Evolutionary conservation across 2,797 vertebrate species (phyloP).

Genomic region (Silurus aristotelis): DNA sequence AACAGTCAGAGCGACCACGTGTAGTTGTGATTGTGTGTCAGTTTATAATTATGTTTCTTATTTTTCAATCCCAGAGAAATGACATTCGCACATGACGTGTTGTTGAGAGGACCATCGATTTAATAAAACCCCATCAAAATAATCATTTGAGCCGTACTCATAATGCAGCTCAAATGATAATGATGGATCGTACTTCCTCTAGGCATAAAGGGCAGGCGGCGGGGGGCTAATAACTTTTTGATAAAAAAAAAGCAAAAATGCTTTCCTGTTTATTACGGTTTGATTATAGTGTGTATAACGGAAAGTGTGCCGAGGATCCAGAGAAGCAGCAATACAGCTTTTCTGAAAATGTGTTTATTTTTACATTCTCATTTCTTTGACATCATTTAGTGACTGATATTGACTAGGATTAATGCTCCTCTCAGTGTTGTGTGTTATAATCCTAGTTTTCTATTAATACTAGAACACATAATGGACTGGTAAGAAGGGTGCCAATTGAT

Average conservation of each 20-base stretch:
- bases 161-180: background rate
- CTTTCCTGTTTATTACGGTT: background rate
- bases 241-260: background rate
- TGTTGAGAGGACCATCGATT: background rate
- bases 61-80: slow-evolving; percentile 4
- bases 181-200: background rate
- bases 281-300: background rate
- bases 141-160: background rate
- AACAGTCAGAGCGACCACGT: background rate
- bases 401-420: background rate
- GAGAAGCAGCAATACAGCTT: background rate
- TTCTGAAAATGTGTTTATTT: background rate
- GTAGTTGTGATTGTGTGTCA: background rate
- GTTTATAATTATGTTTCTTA: background rate
- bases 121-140: background rate
- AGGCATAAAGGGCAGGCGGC: background rate
- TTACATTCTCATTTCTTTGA: background rate
- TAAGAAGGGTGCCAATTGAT: background rate
- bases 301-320: background rate
- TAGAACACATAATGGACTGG: background rate
- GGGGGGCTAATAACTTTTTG: background rate
- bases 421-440: background rate
- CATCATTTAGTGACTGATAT: background rate
- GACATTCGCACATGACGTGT: too few relatives aligned
- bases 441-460: background rate